A percentile compares a stretch with the other conserved stretches of the same genome.
Evolutionary conservation across 1,140 invertebrate genomes (phyloP).

Genomic region (Drosophila rhopaloa): DNA sequence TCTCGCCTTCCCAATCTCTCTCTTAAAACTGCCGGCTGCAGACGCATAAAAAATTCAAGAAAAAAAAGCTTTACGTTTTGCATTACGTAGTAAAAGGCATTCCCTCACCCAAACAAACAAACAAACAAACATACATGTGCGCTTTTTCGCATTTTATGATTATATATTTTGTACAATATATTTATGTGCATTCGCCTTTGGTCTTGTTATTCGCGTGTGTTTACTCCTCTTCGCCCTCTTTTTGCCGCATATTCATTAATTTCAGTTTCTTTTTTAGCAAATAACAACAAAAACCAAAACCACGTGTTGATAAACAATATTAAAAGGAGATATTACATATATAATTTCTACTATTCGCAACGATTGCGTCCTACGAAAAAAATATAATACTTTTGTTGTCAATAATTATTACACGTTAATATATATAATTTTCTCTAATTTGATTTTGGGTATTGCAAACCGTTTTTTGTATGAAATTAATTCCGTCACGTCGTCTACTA

Average conservation of each 20-base stretch:
- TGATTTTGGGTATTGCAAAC: conserved; percentile 48
- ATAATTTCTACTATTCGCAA: conserved; percentile 62
- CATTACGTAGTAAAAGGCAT: conserved; percentile 77
- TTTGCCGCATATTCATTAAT: conserved; percentile 48
- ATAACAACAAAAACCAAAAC: conserved; percentile 21
- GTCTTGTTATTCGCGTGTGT: conserved; percentile 71
- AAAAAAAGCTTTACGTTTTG: conserved; percentile 57
- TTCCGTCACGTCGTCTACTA: conserved; percentile 82
- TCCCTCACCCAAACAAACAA: conserved; percentile 51
- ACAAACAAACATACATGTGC: conserved; percentile 41
- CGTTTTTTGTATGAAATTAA: conserved; percentile 69
- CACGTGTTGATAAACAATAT: conserved; percentile 62
- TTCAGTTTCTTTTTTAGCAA: conserved; percentile 51
- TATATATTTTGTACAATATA: conserved; percentile 59
- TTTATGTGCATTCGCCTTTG: conserved; percentile 73
- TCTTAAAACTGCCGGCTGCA: conserved; percentile 53
- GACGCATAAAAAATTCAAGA: conserved; percentile 59
- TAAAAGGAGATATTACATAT: conserved; percentile 17
- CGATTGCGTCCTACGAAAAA: conserved; percentile 58
- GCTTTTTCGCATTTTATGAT: conserved; percentile 66
- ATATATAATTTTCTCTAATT: conserved; percentile 57
- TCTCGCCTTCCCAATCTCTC: conserved; percentile 7
- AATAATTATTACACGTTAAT: conserved; percentile 27
- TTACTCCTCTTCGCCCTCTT: conserved; percentile 27
- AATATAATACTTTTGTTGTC: conserved; percentile 29